These are phyloP conservation scores for Pelusios castaneus DNA, from an alignment of 2,113 vertebrate species.

Conservation along the genomic window DNA sequence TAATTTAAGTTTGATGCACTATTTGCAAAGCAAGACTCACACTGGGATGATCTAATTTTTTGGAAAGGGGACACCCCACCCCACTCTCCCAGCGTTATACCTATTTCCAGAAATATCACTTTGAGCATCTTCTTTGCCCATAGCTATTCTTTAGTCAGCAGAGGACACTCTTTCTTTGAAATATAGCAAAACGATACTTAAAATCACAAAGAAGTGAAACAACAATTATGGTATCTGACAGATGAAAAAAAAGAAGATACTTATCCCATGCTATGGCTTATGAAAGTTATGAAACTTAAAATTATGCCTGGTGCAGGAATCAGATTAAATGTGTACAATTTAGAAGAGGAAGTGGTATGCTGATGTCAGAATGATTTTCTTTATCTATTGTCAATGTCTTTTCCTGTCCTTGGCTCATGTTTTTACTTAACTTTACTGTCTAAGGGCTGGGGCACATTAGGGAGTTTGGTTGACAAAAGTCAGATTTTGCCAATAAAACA, in stretches of 20 bases:
- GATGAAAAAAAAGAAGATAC: not conserved
- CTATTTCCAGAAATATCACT: slow-evolving; percentile 7
- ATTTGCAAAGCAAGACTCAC: slow-evolving; percentile 24
- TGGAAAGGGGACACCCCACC: too few relatives aligned
- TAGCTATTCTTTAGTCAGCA: slow-evolving; percentile 7
- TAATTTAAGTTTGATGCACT: not conserved
- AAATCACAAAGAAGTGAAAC: not conserved
- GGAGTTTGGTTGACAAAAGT: too few relatives aligned
- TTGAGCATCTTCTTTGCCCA: slow-evolving; percentile 5
- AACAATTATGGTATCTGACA: not conserved
- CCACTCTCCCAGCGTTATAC: slow-evolving; percentile 9
- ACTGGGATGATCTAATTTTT: slow-evolving; percentile 18
- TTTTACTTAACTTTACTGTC: not conserved
- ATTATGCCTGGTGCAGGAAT: not conserved
- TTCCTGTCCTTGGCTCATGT: rapidly evolving
- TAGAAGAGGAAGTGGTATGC: not conserved
- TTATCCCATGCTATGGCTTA: not conserved
- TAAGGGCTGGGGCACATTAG: not conserved
- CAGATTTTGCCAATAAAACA: too few relatives aligned
- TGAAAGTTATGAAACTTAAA: not conserved
- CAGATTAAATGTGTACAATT: not conserved
- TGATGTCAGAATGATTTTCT: not conserved
- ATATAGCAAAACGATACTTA: not conserved
- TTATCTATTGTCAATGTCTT: not conserved
- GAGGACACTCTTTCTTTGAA: slow-evolving; percentile 42